These are phyloP conservation scores for Pseudomyrmex gracilis DNA, from an alignment of 1,140 invertebrate genomes.

Conservation along the genomic window DNA sequence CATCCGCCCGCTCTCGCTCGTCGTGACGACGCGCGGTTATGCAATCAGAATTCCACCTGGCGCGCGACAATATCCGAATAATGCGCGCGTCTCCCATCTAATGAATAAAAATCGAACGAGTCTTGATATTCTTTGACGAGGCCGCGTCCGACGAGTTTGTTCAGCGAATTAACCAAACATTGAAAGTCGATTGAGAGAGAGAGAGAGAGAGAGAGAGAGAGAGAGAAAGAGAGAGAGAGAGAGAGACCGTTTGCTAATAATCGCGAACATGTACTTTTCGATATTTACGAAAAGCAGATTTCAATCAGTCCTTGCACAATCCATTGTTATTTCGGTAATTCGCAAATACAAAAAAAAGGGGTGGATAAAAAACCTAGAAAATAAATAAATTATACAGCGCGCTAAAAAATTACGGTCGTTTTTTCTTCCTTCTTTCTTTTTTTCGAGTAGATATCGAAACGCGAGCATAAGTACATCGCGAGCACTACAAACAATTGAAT, in stretches of 20 bases:
- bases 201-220: too few relatives aligned
- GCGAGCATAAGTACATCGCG: conserved; percentile 36
- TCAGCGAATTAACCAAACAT: neutral
- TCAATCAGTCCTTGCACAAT: neutral
- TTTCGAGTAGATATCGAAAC: too few relatives aligned
- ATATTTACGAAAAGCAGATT: neutral
- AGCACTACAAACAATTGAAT: conserved; percentile 53
- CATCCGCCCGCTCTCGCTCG: too few relatives aligned
- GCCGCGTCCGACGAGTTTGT: conserved; percentile 18
- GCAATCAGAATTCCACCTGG: conserved; percentile 48
- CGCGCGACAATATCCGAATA: neutral
- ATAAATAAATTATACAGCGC: conserved; percentile 28
- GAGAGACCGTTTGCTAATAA: conserved; percentile 1
- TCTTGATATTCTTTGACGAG: conserved; percentile 33
- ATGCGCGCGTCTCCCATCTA: conserved; percentile 3
- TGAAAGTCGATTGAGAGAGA: conserved; percentile 1
- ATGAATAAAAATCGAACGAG: conserved; percentile 15
- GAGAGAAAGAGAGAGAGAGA: too few relatives aligned
- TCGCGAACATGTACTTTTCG: neutral
- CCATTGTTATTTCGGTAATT: neutral
- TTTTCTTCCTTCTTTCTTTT: too few relatives aligned
- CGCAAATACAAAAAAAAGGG: conserved; percentile 37
- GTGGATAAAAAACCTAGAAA: conserved; percentile 16
- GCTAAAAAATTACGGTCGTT: too few relatives aligned
- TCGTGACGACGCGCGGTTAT: conserved; percentile 33